Evolutionary conservation across 2,888 invertebrate species (phyloP), one percentile per base, ranked within the genome.

Genomic region (Saturnia pavonia): DNA sequence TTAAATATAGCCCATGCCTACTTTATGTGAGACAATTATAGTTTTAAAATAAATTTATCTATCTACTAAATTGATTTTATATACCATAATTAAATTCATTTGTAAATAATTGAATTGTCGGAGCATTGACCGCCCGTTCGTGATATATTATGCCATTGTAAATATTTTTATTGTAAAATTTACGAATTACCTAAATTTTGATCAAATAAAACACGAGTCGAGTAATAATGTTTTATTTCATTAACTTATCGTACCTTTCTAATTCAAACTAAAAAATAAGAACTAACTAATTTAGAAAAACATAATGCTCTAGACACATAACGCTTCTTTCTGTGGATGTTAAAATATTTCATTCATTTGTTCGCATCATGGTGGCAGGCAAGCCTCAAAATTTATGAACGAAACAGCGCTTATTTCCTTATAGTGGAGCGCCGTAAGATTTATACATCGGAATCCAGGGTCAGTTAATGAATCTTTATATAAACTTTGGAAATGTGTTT

Each of bases 81-180:
- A 54, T 54, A 22, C 22, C 8, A 12, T 60, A 60, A 25, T 60
- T 60, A 3, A 60, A 25, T 60, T 60, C 14, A 87, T 89, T 82
- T 91, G 91, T 91, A 91, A 83, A 89, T 90, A 90, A 81, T 80
- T 76, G 78, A 75, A 77, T 74, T 80, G 81, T 83, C 82, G 85
- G 82, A 80, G 79, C 77, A 85, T 84, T 85, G 85, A 79, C 82
- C 80, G 86, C 83, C 84, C 82, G 84, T 85, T 83, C 86, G 82
- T 86, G 85, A 74, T 84, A 82, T 83, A 81, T 79, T 85, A 86
- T 84, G 84, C 87, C 90, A 89, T 88, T 94, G 94, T 94, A 94
- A 91, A 94, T 94, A 94, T 84, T 90, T 92, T 91, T 91, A 91
- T 86, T 89, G 88, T 92, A 90, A 91, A 89, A 88, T 91, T 91